phyloP scores from a whole-genome alignment of 1,140 invertebrate genomes.

The Eriosoma lanigerum region DNA sequence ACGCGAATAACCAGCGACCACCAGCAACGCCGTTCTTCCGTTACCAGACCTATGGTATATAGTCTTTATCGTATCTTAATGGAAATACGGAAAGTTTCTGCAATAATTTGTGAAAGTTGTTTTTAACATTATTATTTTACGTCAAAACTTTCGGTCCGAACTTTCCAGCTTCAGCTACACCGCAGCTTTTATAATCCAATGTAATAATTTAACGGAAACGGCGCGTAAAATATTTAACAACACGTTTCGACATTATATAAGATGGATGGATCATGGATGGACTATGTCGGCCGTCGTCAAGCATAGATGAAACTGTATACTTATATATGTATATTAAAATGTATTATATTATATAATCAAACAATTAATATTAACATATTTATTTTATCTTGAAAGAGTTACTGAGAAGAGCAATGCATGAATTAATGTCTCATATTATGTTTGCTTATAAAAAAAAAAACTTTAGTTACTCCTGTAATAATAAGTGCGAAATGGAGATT shows the following conservation, averaged over 20 bases:
- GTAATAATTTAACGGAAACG: conserved; percentile 44
- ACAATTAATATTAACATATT: too few relatives aligned
- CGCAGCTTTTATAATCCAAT: conserved; percentile 22
- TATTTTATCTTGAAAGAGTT: too few relatives aligned
- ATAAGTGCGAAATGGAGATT: neutral
- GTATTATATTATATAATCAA: too few relatives aligned
- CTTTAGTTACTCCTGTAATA: too few relatives aligned
- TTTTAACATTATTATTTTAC: conserved; percentile 50
- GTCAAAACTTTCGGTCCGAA: conserved; percentile 46
- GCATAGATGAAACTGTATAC: neutral
- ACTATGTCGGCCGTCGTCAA: neutral
- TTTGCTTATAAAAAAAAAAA: too few relatives aligned
- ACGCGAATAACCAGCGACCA: conserved; percentile 26
- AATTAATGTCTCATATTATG: too few relatives aligned
- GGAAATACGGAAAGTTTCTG: conserved; percentile 43
- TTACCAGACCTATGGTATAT: neutral
- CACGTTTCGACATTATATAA: conserved; percentile 40
- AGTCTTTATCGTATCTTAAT: conserved; percentile 46
- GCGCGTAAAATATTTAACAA: conserved; percentile 49
- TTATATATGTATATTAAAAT: too few relatives aligned
- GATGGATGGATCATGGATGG: conserved; percentile 25
- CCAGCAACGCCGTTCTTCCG: neutral
- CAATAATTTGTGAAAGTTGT: conserved; percentile 51
- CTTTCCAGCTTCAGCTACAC: neutral
- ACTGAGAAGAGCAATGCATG: too few relatives aligned